A percentile compares a stretch with the other conserved stretches of the same genome.
Evolutionary conservation across 2,888 invertebrate species (phyloP).

Genomic region (Stenoptilia bipunctidactyla): DNA sequence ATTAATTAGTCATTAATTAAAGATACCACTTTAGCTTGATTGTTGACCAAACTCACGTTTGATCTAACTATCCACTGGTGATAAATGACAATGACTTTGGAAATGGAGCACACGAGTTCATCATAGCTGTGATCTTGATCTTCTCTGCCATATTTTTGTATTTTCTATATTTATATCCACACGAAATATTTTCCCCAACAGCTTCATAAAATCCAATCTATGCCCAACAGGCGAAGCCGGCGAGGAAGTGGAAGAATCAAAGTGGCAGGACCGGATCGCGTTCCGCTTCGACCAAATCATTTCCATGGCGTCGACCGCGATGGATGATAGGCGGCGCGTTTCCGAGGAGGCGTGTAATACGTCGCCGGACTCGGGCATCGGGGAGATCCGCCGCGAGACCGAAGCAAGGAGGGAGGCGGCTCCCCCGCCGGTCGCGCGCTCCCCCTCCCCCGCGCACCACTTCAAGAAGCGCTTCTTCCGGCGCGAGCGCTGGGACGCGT

Average conservation of each 20-base stretch:
- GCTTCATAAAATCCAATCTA: no score
- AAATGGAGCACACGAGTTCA: no score
- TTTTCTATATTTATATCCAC: no score
- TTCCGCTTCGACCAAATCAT: slow-evolving; percentile 94
- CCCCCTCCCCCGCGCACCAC: slow-evolving; percentile 63
- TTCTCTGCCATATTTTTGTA: no score
- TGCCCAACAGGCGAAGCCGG: slow-evolving; percentile 70
- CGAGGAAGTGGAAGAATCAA: slow-evolving; percentile 83
- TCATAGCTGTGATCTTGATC: no score
- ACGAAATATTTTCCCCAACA: no score
- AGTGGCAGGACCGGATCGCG: slow-evolving; percentile 94
- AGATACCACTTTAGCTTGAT: no score
- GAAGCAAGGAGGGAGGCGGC: slow-evolving; percentile 20
- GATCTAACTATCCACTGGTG: no score
- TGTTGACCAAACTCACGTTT: no score
- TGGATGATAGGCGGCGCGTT: slow-evolving; percentile 87
- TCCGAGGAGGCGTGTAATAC: slow-evolving; percentile 89
- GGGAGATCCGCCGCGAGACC: slow-evolving; percentile 30
- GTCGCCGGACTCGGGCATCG: slow-evolving; percentile 75
- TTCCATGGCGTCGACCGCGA: slow-evolving; percentile 92
- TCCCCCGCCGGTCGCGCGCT: slow-evolving; percentile 53
- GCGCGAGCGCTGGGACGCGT: slow-evolving; percentile 76
- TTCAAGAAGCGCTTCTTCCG: slow-evolving; percentile 91
- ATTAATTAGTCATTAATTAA: no score
- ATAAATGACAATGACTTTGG: no score